Evolutionary conservation across 2,797 vertebrate species (phyloP).

Genomic region (Semaprochilodus insignis): DNA sequence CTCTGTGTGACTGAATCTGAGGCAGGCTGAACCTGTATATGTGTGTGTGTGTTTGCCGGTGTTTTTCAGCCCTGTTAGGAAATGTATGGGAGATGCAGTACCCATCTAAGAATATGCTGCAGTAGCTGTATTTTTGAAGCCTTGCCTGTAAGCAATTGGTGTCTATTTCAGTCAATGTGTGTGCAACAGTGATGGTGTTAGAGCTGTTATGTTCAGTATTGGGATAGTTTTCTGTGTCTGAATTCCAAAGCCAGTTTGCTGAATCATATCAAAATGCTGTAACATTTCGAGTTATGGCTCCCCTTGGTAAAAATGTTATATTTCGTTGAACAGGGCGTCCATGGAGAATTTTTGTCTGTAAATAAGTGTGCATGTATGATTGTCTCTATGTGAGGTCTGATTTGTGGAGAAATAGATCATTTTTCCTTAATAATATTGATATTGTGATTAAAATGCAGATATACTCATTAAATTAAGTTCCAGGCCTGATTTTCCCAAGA

Average conservation of each 20-base stretch:
- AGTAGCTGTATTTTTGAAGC: conserved; percentile 34
- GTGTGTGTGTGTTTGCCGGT: conserved; percentile 20
- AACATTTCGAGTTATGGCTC: not conserved
- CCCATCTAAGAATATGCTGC: not conserved
- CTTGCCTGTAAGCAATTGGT: not conserved
- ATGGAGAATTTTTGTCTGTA: not conserved
- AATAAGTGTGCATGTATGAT: conserved; percentile 11
- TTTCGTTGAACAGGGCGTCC: not conserved
- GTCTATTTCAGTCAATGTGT: conserved; percentile 16
- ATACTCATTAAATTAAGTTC: too few species aligned
- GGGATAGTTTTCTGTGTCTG: not conserved
- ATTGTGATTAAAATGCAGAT: too few species aligned
- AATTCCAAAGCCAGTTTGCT: not conserved
- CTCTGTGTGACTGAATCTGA: conserved; percentile 20
- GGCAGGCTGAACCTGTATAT: not conserved
- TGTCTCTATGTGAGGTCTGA: not conserved
- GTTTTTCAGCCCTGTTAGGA: conserved; percentile 1
- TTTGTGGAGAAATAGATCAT: too few species aligned
- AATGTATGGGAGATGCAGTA: conserved; percentile 4
- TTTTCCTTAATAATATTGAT: too few species aligned
- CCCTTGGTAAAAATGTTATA: not conserved
- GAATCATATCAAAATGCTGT: not conserved
- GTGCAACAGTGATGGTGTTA: not conserved
- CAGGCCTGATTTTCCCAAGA: too few species aligned
- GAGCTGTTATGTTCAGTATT: not conserved